These are phyloP conservation scores for Sipha maydis DNA, from an alignment of 2,888 invertebrate genomes.

Conservation along the genomic window DNA sequence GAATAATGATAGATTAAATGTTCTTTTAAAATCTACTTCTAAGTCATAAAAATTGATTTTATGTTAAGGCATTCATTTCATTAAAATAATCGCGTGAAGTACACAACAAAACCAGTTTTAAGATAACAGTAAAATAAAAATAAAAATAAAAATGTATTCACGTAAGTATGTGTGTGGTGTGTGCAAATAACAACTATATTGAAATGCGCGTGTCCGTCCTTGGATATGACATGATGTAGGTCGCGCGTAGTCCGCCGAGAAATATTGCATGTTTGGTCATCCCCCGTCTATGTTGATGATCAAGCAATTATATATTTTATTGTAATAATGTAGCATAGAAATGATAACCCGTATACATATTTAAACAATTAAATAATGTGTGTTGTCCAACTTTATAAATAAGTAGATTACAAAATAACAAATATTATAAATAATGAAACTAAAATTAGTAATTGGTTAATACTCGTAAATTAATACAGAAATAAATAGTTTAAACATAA, in stretches of 20 bases:
- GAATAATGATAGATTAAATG: neutral
- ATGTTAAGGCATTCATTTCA: neutral
- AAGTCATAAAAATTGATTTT: neutral
- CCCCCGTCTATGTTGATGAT: neutral
- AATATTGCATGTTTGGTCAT: slow-evolving; percentile 19
- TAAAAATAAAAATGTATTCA: neutral
- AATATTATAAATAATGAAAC: no score
- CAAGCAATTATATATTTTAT: neutral
- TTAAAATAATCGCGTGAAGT: slow-evolving; percentile 22
- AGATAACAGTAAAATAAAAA: slow-evolving; percentile 41
- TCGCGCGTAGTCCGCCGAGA: slow-evolving; percentile 45
- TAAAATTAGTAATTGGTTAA: no score
- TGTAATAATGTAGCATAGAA: neutral
- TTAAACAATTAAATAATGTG: no score
- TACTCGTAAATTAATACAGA: no score
- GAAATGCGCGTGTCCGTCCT: slow-evolving; percentile 51
- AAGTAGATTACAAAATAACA: no score
- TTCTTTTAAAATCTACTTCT: neutral
- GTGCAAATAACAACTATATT: neutral
- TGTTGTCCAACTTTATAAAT: no score
- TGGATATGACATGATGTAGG: slow-evolving; percentile 47
- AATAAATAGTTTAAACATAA: no score
- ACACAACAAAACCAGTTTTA: slow-evolving; percentile 14
- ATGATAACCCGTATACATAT: neutral
- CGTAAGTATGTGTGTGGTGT: neutral